Evolutionary conservation across 2,113 vertebrate species (phyloP).

Genomic region (Mus spicilegus): DNA sequence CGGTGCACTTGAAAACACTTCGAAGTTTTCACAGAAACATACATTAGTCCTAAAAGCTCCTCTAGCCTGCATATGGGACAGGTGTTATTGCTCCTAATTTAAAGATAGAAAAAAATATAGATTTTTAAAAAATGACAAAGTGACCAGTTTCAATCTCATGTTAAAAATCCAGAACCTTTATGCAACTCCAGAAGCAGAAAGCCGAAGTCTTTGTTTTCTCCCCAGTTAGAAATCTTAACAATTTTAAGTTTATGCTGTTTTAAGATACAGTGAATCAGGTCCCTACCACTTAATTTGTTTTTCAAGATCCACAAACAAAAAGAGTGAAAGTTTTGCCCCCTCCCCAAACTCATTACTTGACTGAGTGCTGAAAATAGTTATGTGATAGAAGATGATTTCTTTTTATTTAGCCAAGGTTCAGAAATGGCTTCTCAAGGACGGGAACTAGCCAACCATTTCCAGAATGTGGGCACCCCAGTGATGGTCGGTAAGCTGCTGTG

Average conservation of each 20-base stretch:
- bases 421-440: conserved; percentile 93
- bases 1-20: neutral
- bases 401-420: conserved; percentile 92
- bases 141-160: neutral
- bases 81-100: neutral
- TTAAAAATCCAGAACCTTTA: conserved; percentile 12
- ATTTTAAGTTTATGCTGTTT: neutral
- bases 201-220: neutral
- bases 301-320: conserved; percentile 14
- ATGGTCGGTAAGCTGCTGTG: conserved; percentile 94
- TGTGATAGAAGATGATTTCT: conserved; percentile 66
- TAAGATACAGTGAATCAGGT: conserved; percentile 34
- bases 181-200: neutral
- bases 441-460: conserved; percentile 95
- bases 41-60: neutral
- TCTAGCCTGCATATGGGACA: neutral
- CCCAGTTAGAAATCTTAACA: neutral
- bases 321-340: neutral
- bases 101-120: conserved; percentile 42
- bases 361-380: neutral
- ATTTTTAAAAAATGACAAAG: neutral
- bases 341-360: conserved; percentile 21
- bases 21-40: conserved; percentile 3
- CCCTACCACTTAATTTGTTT: neutral
- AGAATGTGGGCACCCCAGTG: conserved; percentile 94